A percentile compares a stretch with the other conserved stretches of the same genome.
Conservation (phyloP, 1,140 invertebrate genomes). For the Meloidogyne floridensis region DNA sequence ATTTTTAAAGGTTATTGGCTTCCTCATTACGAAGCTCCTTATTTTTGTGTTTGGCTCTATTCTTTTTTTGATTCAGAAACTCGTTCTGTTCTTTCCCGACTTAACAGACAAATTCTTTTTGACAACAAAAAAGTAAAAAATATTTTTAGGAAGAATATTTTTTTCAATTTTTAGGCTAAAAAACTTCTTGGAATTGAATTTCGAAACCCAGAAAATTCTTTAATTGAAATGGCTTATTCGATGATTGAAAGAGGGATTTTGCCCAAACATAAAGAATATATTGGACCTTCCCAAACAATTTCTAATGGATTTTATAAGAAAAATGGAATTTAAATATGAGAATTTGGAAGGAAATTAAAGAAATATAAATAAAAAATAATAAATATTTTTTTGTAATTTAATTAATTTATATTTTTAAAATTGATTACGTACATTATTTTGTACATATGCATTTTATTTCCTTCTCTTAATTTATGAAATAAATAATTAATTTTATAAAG, state of each 20-base stretch:
- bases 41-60: slow-evolving; percentile 68
- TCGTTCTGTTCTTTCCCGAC: slow-evolving; percentile 67
- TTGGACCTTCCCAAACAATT: slow-evolving; percentile 34
- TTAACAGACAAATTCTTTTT: slow-evolving; percentile 68
- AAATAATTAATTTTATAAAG: no score
- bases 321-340: neutral
- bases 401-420: no score
- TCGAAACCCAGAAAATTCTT: slow-evolving; percentile 65
- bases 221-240: slow-evolving; percentile 67
- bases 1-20: slow-evolving; percentile 67
- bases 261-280: slow-evolving; percentile 64
- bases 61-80: slow-evolving; percentile 68
- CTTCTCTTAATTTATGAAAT: no score
- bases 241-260: slow-evolving; percentile 68
- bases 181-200: slow-evolving; percentile 67
- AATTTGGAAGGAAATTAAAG: neutral
- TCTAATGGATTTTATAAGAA: slow-evolving; percentile 8
- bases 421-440: no score
- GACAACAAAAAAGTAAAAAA: slow-evolving; percentile 69
- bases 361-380: neutral
- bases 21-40: slow-evolving; percentile 69
- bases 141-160: neutral
- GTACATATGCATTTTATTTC: no score
- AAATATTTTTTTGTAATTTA: no score
- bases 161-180: slow-evolving; percentile 64